Evolutionary conservation across 2,797 vertebrate species (phyloP), one percentile per base, ranked within the genome.

Genomic region (Sebastes diaconus): DNA sequence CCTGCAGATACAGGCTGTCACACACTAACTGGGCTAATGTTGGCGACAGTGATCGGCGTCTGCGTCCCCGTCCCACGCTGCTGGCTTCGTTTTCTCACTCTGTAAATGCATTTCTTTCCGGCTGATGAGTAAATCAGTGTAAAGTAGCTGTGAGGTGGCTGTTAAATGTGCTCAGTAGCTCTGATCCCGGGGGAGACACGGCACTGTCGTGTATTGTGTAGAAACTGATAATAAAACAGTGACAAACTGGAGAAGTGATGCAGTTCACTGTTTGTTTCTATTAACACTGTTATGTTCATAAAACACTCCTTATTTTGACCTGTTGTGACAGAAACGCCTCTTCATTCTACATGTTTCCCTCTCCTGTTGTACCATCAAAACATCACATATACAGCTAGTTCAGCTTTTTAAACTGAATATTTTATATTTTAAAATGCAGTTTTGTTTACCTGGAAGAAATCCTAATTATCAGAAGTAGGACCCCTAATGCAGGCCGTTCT

Each of bases 1-100:
- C 68, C 87, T 86, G 90, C 87, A 84, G 86, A 84, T 83, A 86
- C 73, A 70, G 30, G 64, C 79, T 89, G 88, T 89, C 84, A 79
- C 5, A 70, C 85, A 58, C 67, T 72, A 84, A 83, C 79, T n/a
- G 74, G 77, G 80, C 77, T 72, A 69, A 86, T 75, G 83, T 61
- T 22, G 81, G 77, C 32, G 87, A 87, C 86, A 75, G 73, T n/a
- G 78, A 50, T n/a, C 39, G 73, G 55, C 59, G 68, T 80, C 79
- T 59, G 20, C 69, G 2, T 50, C 80, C 29, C 22, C 5, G 20
- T 18, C 24, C 29, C 39, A 7, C 61, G 6, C 64, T 4, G 66
- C 67, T 18, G 27, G 9, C 22, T 72, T 25, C 4, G 30, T 39
- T 25, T 12, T 18, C 54, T 59, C 64, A n/a, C 75, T 65, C n/a